Evolutionary conservation across 2,888 invertebrate genomes (phyloP), one percentile per base, ranked within the genome.

Genomic region (Drosophila helvetica): DNA sequence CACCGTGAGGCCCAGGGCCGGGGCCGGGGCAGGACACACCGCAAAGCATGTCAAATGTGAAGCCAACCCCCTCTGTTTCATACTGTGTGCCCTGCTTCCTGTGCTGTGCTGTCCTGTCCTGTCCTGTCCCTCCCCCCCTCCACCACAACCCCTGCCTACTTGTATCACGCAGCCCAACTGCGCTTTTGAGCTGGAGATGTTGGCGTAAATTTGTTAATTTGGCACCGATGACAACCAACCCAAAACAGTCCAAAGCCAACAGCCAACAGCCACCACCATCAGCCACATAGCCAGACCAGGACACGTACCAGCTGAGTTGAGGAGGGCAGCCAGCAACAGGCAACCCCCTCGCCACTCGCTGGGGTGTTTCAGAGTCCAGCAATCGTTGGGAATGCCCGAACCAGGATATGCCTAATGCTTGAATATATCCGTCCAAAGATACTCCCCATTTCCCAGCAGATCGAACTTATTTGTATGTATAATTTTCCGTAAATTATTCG

Each of bases 191-290:
- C 74, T 73, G 77, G 77, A 80, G 84, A 84, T 83, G 81, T 89
- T 87, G 88, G 86, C 88, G 91, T 89, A 85, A 90, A 90, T 90
- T 90, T 90, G 91, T 91, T 90, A 91, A 90, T 91, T 89, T 88
- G 83, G 80, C 87, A 81, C 80, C 90, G 89, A 86, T 89, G 85
- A 87, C 89, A 86, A 75, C 68, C 84, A 73, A 71, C 75, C 62
- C 64, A 60, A 56, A 45, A 69, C 51, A 62, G 47, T 57, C 58
- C 54, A 48, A 54, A 66, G 47, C 59, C 55, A 66, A 48, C 60
- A 58, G 53, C 57, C 55, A 42, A 57, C 58, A 56, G 46, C 67
- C 64, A 60, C 59, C 52, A 61, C 61, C 74, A 65, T 65, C 64
- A 59, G 53, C 51, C 58, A 56, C 74, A 67, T 69, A 63, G 38